phyloP scores from a whole-genome alignment of 2,113 vertebrate genomes.

The Macroglossus sobrinus region DNA sequence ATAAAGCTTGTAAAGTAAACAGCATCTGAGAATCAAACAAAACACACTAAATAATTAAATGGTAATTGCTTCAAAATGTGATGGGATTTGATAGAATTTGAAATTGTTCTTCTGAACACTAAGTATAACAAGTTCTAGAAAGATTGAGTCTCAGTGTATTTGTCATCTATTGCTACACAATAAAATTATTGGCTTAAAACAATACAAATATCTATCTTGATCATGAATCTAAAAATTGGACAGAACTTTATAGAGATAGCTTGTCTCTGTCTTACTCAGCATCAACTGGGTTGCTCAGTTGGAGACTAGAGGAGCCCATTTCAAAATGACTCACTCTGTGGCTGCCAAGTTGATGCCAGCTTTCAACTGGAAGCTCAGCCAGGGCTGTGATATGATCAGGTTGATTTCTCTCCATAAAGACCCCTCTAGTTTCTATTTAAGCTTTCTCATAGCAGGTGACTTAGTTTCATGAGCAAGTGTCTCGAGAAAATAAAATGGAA shows the following conservation, averaged over 20 bases:
- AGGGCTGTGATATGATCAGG: background rate
- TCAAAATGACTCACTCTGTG: background rate
- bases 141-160: background rate
- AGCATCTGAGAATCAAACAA: slow-evolving; percentile 14
- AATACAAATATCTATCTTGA: slow-evolving; percentile 14
- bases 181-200: slow-evolving; percentile 18
- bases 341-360: background rate
- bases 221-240: slow-evolving; percentile 16
- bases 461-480: background rate
- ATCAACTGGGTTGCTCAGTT: background rate
- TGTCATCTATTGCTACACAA: background rate
- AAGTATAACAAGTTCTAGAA: background rate
- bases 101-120: slow-evolving; percentile 28
- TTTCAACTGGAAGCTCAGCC: background rate
- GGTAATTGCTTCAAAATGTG: slow-evolving; percentile 6
- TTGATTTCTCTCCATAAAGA: background rate
- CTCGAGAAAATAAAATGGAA: background rate
- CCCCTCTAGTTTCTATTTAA: background rate
- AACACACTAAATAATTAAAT: slow-evolving; percentile 25
- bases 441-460: background rate
- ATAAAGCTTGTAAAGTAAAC: background rate
- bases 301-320: background rate
- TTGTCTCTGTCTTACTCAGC: background rate
- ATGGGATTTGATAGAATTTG: slow-evolving; percentile 24
- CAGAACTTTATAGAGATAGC: background rate